Percentiles rank a stretch among this genome's conserved stretches.
These are phyloP conservation scores for Dendroctonus ponderosae DNA, from an alignment of 1,140 invertebrate genomes.

Conservation along the genomic window DNA sequence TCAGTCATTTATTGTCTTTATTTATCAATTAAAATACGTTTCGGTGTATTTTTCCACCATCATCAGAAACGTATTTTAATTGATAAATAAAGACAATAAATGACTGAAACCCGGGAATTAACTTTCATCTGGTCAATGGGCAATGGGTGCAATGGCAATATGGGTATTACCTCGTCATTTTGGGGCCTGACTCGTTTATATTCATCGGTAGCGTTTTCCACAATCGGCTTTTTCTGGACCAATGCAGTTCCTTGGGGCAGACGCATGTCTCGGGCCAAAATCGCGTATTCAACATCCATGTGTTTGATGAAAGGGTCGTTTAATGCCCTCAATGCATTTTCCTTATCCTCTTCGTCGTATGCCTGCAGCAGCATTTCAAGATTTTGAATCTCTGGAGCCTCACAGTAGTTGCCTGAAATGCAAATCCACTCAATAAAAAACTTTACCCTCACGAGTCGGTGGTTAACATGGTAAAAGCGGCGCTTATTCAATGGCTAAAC, in stretches of 20 bases:
- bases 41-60: no score
- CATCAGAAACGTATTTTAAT: no score
- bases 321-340: slow-evolving; percentile 71
- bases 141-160: no score
- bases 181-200: slow-evolving; percentile 26
- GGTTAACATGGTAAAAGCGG: no score
- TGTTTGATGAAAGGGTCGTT: slow-evolving; percentile 87
- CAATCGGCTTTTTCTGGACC: slow-evolving; percentile 24
- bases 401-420: slow-evolving; percentile 74
- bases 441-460: no score
- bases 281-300: slow-evolving; percentile 92
- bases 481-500: no score
- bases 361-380: slow-evolving; percentile 81
- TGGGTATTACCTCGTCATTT: slow-evolving; percentile 17
- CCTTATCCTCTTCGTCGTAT: slow-evolving; percentile 88
- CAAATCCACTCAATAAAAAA: no score
- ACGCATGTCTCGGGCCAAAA: slow-evolving; percentile 74
- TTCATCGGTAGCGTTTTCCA: slow-evolving; percentile 30
- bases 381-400: slow-evolving; percentile 74
- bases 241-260: slow-evolving; percentile 57
- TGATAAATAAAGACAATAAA: no score
- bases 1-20: no score
- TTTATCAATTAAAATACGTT: no score
- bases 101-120: no score
- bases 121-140: no score